A percentile compares a stretch with the other conserved stretches of the same genome.
Conservation (phyloP, 1,140 invertebrate genomes). For the Drosophila sturtevanti region DNA sequence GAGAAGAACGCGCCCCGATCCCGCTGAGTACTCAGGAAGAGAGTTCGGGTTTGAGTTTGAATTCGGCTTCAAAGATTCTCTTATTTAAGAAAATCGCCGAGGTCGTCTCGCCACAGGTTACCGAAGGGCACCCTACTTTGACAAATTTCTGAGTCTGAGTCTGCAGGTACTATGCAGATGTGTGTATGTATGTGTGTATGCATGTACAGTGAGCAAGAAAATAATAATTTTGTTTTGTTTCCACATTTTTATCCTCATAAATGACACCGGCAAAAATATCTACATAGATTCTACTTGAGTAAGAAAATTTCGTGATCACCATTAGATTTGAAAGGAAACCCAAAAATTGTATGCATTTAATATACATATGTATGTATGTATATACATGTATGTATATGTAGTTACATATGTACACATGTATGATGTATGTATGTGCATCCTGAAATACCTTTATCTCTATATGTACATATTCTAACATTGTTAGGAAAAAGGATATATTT, state of each 20-base stretch:
- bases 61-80: conserved; percentile 19
- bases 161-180: conserved; percentile 22
- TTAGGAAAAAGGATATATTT: too few relatives aligned
- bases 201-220: neutral
- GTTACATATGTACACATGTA: neutral
- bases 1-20: conserved; percentile 42
- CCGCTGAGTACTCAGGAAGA: conserved; percentile 37
- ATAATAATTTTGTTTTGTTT: neutral
- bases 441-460: too few relatives aligned
- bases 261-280: too few relatives aligned
- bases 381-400: neutral
- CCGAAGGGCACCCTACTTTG: conserved; percentile 28
- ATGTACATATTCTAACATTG: too few relatives aligned
- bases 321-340: too few relatives aligned
- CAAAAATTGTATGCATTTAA: too few relatives aligned
- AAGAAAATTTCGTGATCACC: too few relatives aligned
- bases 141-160: conserved; percentile 31
- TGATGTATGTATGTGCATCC: too few relatives aligned
- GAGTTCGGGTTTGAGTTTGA: neutral
- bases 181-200: neutral
- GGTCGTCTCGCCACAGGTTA: conserved; percentile 33
- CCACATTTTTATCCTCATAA: too few relatives aligned
- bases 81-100: conserved; percentile 19
- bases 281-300: too few relatives aligned
- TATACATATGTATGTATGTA: neutral